Conservation (phyloP, 2,113 vertebrate genomes). For the Heliornis fulica region DNA sequence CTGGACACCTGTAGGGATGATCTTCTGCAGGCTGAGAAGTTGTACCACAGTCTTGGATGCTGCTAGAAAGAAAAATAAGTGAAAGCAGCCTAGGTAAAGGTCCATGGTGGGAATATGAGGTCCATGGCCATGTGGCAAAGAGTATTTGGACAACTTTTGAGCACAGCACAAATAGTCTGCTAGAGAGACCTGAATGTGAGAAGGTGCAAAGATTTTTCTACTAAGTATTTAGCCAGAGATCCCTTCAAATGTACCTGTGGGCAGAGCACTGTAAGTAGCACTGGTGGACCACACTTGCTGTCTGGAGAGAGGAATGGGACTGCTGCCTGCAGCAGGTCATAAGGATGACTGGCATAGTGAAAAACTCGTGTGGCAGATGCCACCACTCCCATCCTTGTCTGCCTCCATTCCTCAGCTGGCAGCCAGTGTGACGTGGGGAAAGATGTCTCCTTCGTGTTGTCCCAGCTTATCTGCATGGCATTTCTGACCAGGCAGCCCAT, state of each 20-base stretch:
- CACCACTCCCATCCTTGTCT: not conserved
- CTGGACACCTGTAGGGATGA: not conserved
- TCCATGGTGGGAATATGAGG: not conserved
- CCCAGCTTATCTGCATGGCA: no score
- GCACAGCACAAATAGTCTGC: not conserved
- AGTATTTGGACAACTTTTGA: not conserved
- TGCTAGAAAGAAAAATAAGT: not conserved
- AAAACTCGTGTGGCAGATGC: not conserved
- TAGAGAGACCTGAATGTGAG: not conserved
- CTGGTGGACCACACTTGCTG: not conserved
- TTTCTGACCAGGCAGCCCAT: not conserved
- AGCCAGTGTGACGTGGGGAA: not conserved
- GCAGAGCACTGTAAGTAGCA: not conserved
- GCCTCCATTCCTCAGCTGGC: no score
- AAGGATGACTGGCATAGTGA: rapidly evolving
- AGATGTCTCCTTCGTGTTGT: not conserved
- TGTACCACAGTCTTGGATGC: not conserved
- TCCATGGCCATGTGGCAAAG: not conserved
- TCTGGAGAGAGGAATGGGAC: not conserved
- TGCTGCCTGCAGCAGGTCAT: not conserved
- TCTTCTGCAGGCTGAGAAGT: not conserved
- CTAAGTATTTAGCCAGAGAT: not conserved
- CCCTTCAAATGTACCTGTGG: not conserved
- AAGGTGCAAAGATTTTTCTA: not conserved
- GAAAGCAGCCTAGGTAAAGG: not conserved